A percentile compares a stretch with the other conserved stretches of the same genome.
These are phyloP conservation scores for Sebastolobus altivelis DNA, from an alignment of 2,797 vertebrate species.

Conservation along the genomic window DNA sequence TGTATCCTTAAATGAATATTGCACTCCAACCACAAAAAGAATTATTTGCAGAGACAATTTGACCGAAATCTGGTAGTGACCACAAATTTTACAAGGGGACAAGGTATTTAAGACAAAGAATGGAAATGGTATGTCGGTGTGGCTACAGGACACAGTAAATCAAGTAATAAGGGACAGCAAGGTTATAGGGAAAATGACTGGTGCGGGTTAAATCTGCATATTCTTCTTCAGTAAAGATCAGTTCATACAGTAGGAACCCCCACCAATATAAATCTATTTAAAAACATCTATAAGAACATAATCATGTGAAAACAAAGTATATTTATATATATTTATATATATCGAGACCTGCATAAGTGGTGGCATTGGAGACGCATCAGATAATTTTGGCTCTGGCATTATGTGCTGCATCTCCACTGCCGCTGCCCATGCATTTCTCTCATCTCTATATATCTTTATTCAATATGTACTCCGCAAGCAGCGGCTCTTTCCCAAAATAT, in stretches of 20 bases:
- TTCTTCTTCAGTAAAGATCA: slow-evolving; percentile 84
- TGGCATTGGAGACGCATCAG: slow-evolving; percentile 59
- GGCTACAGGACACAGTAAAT: slow-evolving; percentile 73
- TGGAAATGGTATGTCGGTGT: slow-evolving; percentile 35
- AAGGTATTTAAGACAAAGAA: slow-evolving; percentile 36
- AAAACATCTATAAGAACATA: slow-evolving; percentile 90
- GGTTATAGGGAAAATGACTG: slow-evolving; percentile 43
- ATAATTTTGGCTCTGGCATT: slow-evolving; percentile 62
- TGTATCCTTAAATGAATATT: slow-evolving; percentile 8
- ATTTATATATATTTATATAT: slow-evolving; percentile 55
- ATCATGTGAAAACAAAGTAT: slow-evolving; percentile 84
- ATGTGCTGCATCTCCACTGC: slow-evolving; percentile 57
- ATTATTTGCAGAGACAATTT: slow-evolving; percentile 18
- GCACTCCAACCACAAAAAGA: slow-evolving; percentile 5
- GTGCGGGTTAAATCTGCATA: slow-evolving; percentile 77
- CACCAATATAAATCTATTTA: slow-evolving; percentile 89
- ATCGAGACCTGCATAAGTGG: slow-evolving; percentile 61
- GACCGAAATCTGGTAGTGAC: slow-evolving; percentile 39
- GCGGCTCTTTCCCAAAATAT: slow-evolving; percentile 87
- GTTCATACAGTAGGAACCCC: slow-evolving; percentile 66
- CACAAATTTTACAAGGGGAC: slow-evolving; percentile 6
- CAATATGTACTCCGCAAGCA: slow-evolving; percentile 79
- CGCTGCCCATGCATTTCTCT: slow-evolving; percentile 48
- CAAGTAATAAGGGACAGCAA: slow-evolving; percentile 62
- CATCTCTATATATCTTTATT: slow-evolving; percentile 61